phyloP scores from a whole-genome alignment of 2,113 vertebrate species.

The Cyanoliseus patagonus region DNA sequence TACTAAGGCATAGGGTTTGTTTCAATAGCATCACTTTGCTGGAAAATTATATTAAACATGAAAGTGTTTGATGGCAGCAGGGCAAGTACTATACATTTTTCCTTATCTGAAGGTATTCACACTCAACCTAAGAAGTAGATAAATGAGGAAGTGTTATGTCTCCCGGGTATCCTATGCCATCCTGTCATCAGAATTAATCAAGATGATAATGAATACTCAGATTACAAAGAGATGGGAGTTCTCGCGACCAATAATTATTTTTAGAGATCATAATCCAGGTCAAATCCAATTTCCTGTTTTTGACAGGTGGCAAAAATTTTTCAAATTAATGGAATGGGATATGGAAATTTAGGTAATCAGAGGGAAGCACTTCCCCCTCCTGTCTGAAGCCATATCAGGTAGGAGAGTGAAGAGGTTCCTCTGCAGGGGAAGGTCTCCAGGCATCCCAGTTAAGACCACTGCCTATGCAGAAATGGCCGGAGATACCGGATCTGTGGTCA shows the following conservation, averaged over 20 bases:
- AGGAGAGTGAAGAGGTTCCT: not conserved
- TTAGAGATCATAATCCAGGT: slow-evolving; percentile 73
- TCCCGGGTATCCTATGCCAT: slow-evolving; percentile 59
- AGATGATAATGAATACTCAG: slow-evolving; percentile 73
- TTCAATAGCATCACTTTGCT: not conserved
- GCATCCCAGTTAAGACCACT: not conserved
- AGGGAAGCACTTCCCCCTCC: not conserved
- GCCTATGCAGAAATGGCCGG: not conserved
- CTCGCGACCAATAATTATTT: slow-evolving; percentile 73
- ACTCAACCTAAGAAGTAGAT: slow-evolving; percentile 62
- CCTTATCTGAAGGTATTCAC: slow-evolving; percentile 70
- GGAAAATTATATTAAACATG: not conserved
- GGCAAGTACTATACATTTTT: slow-evolving; percentile 52
- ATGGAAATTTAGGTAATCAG: slow-evolving; percentile 20
- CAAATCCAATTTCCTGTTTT: slow-evolving; percentile 76
- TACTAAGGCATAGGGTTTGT: not conserved
- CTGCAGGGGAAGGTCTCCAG: not conserved
- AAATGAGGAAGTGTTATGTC: slow-evolving; percentile 60
- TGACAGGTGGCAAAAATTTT: slow-evolving; percentile 68
- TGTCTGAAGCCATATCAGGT: not conserved
- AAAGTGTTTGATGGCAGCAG: slow-evolving; percentile 51
- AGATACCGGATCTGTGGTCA: not conserved
- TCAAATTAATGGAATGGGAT: slow-evolving; percentile 50
- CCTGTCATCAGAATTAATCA: slow-evolving; percentile 65
- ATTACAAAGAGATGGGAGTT: slow-evolving; percentile 74